Base-by-base conservation (phyloP, 1,140 invertebrate species). In the Monochamus saltuarius region DNA sequence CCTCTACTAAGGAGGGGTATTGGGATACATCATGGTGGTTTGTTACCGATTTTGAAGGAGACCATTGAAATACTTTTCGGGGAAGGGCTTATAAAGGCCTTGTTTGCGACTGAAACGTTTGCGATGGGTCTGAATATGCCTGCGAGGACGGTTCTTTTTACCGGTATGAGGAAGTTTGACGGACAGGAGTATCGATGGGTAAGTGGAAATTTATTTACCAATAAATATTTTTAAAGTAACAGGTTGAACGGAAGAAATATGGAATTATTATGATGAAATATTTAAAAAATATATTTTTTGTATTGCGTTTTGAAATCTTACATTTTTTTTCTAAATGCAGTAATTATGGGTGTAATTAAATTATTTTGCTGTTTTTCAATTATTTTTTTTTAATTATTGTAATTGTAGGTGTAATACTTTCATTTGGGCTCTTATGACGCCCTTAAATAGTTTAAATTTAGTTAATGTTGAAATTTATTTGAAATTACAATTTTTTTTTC, bases 51-150 rank as follows among this genome's bases (percentile, higher is more conserved):
- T 59, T 79, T 99, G 9, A 99, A 99, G 79, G 98, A 99, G 83
- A 98, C 95, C 0, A 95, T 99, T 49, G 98, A 99, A 81, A 98
- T 99, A 73, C 80, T 99, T 9, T 99, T 99, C 72, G 91, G 94
- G 0, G 95, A 99, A 81, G 97, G 98, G 16, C 82, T 98, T 8
- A 91, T 98, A 37, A 98, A 98, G 85, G 94, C 94, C 0, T 80
- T 99, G 0, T 99, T 99, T 83, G 98, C 97, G 0, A 99, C 98
- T 0, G 98, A 99, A 82, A 99, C 98, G 8, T 99, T 99, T 82
- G 95, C 97, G 7, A 99, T 99, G 97, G 98, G 98, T 4, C 77
- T 99, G 0, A 99, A 99, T 80, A 99, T 99, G 98, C 97, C 98
- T 22, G 98, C 98, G 0, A 88, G 97, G 73, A 99, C 98, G 0